Conservation (phyloP, 1,140 invertebrate species). For the Aphelinus atriplicis region DNA sequence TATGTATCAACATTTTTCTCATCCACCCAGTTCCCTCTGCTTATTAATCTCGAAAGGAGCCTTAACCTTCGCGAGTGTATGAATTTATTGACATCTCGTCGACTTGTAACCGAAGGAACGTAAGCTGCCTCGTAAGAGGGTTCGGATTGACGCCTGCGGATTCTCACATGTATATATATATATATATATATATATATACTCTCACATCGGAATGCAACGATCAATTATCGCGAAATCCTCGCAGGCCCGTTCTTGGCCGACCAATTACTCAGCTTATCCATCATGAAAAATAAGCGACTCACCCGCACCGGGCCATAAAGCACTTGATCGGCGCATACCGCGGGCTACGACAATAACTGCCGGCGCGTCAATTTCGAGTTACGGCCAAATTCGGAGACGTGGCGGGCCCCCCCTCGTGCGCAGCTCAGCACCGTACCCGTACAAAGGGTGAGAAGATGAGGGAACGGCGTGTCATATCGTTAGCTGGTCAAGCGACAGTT, state of each 20-base stretch:
- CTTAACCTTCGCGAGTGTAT: too few species aligned
- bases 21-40: too few species aligned
- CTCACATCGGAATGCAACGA: too few species aligned
- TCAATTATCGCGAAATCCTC: too few species aligned
- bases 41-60: too few species aligned
- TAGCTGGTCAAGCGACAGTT: constrained; percentile 56
- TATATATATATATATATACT: too few species aligned
- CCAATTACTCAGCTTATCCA: constrained; percentile 27
- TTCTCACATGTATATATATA: too few species aligned
- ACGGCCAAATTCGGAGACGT: constrained; percentile 40
- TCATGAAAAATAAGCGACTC: background rate
- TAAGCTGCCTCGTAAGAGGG: too few species aligned
- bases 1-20: too few species aligned
- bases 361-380: constrained; percentile 27
- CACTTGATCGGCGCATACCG: constrained; percentile 4
- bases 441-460: constrained; percentile 13
- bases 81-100: too few species aligned
- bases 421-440: constrained; percentile 6
- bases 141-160: too few species aligned
- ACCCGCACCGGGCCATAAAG: constrained; percentile 18
- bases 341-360: background rate
- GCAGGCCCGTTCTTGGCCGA: background rate
- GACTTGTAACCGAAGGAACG: too few species aligned
- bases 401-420: background rate
- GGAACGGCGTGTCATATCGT: constrained; percentile 57